phyloP scores from a whole-genome alignment of 2,797 vertebrate genomes.

The Paedocypris micromegethes region DNA sequence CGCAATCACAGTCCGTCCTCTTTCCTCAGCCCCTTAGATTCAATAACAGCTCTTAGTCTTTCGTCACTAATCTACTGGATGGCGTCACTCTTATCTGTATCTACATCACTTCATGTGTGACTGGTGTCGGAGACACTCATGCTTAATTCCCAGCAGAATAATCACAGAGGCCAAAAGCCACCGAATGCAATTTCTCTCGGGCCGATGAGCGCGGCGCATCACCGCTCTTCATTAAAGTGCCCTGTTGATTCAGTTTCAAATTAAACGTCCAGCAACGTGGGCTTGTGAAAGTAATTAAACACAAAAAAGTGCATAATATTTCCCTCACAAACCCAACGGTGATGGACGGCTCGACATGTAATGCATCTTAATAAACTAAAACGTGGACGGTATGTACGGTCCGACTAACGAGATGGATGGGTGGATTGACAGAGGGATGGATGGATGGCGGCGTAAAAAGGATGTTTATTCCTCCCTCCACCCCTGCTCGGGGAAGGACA shows the following conservation, averaged over 20 bases:
- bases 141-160: constrained; percentile 25
- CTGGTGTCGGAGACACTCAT: constrained; percentile 19
- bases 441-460: constrained; percentile 73
- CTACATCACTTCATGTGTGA: neutral
- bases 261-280: neutral
- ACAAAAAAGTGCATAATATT: neutral
- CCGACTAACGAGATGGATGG: constrained; percentile 55
- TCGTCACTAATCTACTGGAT: constrained; percentile 30
- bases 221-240: constrained; percentile 14
- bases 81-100: constrained; percentile 32
- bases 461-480: constrained; percentile 63
- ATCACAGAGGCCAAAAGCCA: constrained; percentile 27
- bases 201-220: constrained; percentile 13
- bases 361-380: constrained; percentile 76
- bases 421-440: constrained; percentile 49
- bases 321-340: constrained; percentile 36
- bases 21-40: neutral
- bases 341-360: constrained; percentile 66
- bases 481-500: constrained; percentile 55
- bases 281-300: neutral
- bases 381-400: constrained; percentile 72
- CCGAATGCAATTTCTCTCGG: constrained; percentile 37
- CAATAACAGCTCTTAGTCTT: neutral
- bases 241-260: constrained; percentile 3
- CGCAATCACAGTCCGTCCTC: neutral